Evolutionary conservation across 2,113 vertebrate genomes (phyloP).

Genomic region (Athene noctua): DNA sequence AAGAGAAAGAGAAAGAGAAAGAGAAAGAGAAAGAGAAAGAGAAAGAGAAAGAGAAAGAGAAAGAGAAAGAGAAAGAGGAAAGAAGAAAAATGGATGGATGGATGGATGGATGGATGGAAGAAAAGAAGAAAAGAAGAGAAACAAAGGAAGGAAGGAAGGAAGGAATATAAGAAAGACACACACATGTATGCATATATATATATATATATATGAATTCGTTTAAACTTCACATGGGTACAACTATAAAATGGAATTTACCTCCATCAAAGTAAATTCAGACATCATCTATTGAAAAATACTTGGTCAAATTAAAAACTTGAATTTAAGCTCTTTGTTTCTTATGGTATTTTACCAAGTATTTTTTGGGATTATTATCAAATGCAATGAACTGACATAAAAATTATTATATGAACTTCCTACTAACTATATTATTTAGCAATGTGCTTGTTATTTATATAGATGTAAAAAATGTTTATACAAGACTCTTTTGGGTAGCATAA

Average conservation of each 20-base stretch:
- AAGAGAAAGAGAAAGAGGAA: rapidly evolving
- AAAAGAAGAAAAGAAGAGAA: no score
- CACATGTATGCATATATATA: no score
- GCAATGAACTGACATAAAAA: not conserved
- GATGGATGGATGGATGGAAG: no score
- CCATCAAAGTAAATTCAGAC: not conserved
- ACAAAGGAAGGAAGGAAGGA: no score
- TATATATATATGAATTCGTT: not conserved
- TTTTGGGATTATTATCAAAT: not conserved
- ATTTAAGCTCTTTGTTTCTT: not conserved
- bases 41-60: rapidly evolving
- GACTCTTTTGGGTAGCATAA: not conserved
- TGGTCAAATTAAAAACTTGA: not conserved
- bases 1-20: rapidly evolving
- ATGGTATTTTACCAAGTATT: not conserved
- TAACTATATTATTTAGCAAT: not conserved
- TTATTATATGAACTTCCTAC: not conserved
- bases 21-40: no score
- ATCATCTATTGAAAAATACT: not conserved
- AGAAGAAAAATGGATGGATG: no score
- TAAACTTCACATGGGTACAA: not conserved
- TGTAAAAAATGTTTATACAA: not conserved
- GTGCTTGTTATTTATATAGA: not conserved
- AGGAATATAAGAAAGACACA: not conserved
- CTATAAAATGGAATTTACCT: not conserved